Evolutionary conservation across 2,888 invertebrate species (phyloP).

Genomic region (Stomorhina lunata): DNA sequence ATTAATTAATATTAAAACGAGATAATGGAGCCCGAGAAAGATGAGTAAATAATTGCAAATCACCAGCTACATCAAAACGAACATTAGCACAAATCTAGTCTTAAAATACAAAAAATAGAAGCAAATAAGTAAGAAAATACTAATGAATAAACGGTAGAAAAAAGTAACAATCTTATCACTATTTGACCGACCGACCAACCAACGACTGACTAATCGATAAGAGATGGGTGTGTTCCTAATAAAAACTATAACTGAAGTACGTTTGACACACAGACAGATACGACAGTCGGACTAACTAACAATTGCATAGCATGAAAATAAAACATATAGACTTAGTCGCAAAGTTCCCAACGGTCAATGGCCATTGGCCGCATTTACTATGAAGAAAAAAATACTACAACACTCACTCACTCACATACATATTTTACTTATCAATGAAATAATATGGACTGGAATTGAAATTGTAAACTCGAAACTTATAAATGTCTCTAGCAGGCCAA

Average conservation of each 20-base stretch:
- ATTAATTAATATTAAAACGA: constrained; percentile 43
- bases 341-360: constrained; percentile 57
- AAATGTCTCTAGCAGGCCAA: constrained; percentile 31
- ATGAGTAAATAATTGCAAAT: neutral
- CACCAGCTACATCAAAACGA: no score
- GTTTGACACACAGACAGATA: neutral
- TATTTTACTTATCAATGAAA: constrained; percentile 53
- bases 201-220: constrained; percentile 54
- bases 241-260: constrained; percentile 14
- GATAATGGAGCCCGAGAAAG: neutral
- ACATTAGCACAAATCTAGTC: neutral
- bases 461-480: constrained; percentile 20
- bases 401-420: no score
- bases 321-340: neutral
- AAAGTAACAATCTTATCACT: constrained; percentile 49
- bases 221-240: constrained; percentile 58
- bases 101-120: constrained; percentile 32
- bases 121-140: constrained; percentile 33
- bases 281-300: neutral
- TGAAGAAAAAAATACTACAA: no score
- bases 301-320: neutral
- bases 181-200: no score
- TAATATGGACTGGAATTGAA: neutral
- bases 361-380: constrained; percentile 58
- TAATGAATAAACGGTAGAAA: constrained; percentile 31